These are phyloP conservation scores for Drosophila subquinaria DNA, from an alignment of 2,888 invertebrate genomes.

Conservation along the genomic window DNA sequence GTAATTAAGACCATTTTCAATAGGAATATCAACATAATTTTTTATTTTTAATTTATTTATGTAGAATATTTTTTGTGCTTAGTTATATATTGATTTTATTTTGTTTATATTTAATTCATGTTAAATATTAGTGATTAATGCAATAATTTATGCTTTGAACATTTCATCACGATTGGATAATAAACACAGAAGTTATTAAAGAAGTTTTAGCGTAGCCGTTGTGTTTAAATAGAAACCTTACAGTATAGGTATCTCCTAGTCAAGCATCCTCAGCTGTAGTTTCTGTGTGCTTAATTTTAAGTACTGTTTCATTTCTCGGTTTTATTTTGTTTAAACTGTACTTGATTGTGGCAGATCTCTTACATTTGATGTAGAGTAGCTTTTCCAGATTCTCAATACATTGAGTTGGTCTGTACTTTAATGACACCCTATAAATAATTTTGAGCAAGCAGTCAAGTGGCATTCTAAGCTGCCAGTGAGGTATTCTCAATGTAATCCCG, in stretches of 20 bases:
- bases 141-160: no score
- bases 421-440: constrained; percentile 53
- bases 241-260: background rate
- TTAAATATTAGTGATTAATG: no score
- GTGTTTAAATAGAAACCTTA: background rate
- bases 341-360: background rate
- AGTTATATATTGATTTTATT: no score
- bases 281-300: background rate
- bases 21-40: no score
- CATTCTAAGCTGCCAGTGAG: constrained; percentile 42
- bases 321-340: constrained; percentile 14
- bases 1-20: no score
- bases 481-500: constrained; percentile 29
- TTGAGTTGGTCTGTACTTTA: constrained; percentile 19
- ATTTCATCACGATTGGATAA: no score
- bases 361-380: background rate
- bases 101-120: no score
- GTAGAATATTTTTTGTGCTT: no score
- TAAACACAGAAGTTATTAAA: no score
- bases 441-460: constrained; percentile 47
- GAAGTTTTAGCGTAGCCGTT: background rate
- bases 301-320: background rate
- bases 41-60: no score
- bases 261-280: background rate
- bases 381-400: constrained; percentile 2